Evolutionary conservation across 1,140 invertebrate species (phyloP).

Genomic region (Papilio polytes): DNA sequence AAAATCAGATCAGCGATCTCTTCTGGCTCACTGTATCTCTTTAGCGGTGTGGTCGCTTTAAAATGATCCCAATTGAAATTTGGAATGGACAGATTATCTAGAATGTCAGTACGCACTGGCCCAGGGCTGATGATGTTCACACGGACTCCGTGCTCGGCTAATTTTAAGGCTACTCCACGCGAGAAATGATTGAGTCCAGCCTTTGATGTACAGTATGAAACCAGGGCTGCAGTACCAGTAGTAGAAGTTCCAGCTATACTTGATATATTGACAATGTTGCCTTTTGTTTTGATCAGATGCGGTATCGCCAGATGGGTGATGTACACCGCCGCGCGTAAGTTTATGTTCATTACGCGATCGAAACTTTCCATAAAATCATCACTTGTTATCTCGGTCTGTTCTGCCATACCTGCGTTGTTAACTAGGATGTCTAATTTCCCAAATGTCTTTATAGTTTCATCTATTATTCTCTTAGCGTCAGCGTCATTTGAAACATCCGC

Average conservation of each 20-base stretch:
- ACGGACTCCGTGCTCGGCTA: conserved; percentile 43
- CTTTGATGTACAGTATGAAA: conserved; percentile 39
- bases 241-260: conserved; percentile 35
- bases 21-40: too few relatives aligned
- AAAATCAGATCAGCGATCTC: too few relatives aligned
- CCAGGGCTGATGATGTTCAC: conserved; percentile 47
- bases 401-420: conserved; percentile 90
- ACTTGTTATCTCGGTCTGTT: conserved; percentile 49
- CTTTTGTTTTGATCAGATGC: conserved; percentile 44
- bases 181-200: conserved; percentile 44
- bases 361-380: conserved; percentile 35
- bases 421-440: conserved; percentile 86
- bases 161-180: conserved; percentile 33
- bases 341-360: conserved; percentile 60
- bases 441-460: conserved; percentile 84
- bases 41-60: too few relatives aligned
- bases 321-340: conserved; percentile 77
- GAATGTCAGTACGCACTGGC: conserved; percentile 42
- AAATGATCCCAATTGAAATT: too few relatives aligned
- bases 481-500: conserved; percentile 87
- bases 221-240: neutral
- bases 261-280: conserved; percentile 12
- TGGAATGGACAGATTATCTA: too few relatives aligned
- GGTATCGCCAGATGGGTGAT: conserved; percentile 39
- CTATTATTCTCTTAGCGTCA: conserved; percentile 85